Conservation (phyloP, 2,888 invertebrate genomes). For the Rotaria sp. region DNA sequence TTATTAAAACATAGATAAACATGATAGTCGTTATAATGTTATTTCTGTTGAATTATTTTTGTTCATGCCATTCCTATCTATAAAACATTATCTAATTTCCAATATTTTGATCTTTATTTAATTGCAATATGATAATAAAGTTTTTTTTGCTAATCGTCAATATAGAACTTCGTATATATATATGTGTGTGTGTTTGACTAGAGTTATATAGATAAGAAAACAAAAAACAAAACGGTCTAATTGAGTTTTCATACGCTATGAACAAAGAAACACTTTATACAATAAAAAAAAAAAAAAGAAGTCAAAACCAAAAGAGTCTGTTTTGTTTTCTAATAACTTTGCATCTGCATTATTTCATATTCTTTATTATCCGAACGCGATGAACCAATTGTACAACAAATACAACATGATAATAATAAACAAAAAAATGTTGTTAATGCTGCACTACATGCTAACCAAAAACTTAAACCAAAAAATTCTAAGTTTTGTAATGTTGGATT, state of each 20-base stretch:
- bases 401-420: slow-evolving; percentile 20
- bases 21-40: too few species aligned
- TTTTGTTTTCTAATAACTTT: not conserved
- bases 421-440: not conserved
- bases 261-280: not conserved
- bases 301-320: not conserved
- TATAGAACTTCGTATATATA: not conserved
- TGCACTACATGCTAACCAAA: slow-evolving; percentile 33
- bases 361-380: slow-evolving; percentile 31
- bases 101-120: too few species aligned
- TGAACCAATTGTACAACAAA: slow-evolving; percentile 29
- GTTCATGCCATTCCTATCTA: too few species aligned
- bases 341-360: slow-evolving; percentile 38
- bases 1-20: too few species aligned
- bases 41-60: too few species aligned
- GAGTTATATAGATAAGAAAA: not conserved
- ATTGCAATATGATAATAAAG: not conserved
- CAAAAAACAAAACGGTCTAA: not conserved
- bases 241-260: not conserved
- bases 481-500: slow-evolving; percentile 21
- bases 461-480: slow-evolving; percentile 21
- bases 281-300: not conserved
- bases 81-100: not conserved
- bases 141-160: not conserved
- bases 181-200: not conserved